phyloP scores from a whole-genome alignment of 2,888 invertebrate species.

The Tineola bisselliella region DNA sequence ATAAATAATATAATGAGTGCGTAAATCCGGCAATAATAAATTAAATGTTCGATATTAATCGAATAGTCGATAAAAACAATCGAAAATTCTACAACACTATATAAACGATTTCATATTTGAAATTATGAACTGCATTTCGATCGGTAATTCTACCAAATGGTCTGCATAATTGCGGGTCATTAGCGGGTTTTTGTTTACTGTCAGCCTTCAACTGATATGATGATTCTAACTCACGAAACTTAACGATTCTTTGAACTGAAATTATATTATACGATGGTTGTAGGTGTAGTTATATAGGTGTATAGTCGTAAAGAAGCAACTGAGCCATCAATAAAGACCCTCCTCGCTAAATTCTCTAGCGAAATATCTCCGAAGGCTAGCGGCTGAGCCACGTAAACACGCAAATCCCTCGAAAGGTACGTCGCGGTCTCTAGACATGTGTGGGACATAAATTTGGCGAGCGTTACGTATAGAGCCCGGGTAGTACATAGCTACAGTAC shows the following conservation, averaged over 20 bases:
- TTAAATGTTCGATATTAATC: no score
- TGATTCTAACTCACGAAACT: background rate
- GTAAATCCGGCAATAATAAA: no score
- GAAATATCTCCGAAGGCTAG: constrained; percentile 6
- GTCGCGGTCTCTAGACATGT: constrained; percentile 67
- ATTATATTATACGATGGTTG: no score
- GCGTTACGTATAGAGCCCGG: constrained; percentile 61
- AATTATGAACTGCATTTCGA: background rate
- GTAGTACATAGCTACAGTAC: background rate
- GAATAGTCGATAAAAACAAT: no score
- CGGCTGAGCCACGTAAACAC: constrained; percentile 40
- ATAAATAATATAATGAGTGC: no score
- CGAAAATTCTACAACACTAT: background rate
- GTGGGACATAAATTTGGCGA: constrained; percentile 68
- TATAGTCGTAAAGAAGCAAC: background rate
- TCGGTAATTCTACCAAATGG: background rate
- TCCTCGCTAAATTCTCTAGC: constrained; percentile 6
- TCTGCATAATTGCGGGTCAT: background rate
- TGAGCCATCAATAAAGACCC: constrained; percentile 11
- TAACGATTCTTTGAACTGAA: no score
- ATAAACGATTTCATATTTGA: background rate
- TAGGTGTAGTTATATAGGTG: background rate
- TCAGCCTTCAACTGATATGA: background rate
- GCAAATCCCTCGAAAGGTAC: constrained; percentile 67
- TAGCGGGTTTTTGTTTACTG: background rate